A percentile compares a stretch with the other conserved stretches of the same genome.
Conservation (phyloP, 2,113 vertebrate species). For the Marcusenius ussheri region DNA sequence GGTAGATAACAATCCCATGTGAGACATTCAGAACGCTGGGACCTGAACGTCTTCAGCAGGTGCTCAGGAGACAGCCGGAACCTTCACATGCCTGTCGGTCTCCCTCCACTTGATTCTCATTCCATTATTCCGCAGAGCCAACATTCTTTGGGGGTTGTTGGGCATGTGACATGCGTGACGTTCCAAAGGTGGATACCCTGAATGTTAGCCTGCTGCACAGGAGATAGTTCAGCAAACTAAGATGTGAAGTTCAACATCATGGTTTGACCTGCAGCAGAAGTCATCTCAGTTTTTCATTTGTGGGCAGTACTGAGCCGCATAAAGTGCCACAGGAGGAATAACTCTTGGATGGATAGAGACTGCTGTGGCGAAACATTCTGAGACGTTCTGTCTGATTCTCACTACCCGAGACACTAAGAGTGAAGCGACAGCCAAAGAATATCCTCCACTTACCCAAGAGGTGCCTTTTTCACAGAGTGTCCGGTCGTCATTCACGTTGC, state of each 20-base stretch:
- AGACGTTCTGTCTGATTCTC: not conserved
- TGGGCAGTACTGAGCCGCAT: not conserved
- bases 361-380: not conserved
- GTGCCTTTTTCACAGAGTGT: not conserved
- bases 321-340: not conserved
- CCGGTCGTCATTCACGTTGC: not conserved
- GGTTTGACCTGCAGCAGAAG: not conserved
- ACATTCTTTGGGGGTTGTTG: not conserved
- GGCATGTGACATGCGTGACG: not conserved
- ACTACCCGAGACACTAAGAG: not conserved
- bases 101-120: not conserved
- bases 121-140: not conserved
- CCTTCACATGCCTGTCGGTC: not conserved
- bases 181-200: not conserved
- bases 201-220: not conserved
- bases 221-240: not conserved
- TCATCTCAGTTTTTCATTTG: not conserved
- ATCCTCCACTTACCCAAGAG: not conserved
- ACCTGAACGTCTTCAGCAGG: not conserved
- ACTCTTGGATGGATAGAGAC: not conserved
- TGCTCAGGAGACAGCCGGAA: constrained; percentile 9
- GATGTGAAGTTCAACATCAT: not conserved
- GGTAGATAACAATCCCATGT: not conserved
- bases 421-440: not conserved
- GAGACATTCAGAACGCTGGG: not conserved